Base-by-base conservation (phyloP, 1,140 invertebrate genomes). In the Anastrepha ludens region DNA sequence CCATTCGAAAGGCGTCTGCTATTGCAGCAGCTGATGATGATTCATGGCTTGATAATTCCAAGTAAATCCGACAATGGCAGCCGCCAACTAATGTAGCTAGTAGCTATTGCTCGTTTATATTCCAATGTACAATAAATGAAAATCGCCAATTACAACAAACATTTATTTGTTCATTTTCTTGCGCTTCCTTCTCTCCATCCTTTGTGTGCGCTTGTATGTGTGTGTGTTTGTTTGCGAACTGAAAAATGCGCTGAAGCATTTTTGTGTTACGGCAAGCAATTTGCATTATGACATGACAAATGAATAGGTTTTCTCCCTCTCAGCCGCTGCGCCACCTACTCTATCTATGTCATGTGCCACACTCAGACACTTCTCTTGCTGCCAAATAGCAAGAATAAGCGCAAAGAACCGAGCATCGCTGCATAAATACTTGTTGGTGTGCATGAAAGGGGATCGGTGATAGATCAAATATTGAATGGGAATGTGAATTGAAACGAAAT, bases 11-110 rank as follows among this genome's bases (percentile, higher is more conserved):
- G 6, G 11, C 50, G 6, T 55, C 50, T 55, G 6, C 50, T 55
- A 55, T 55, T 62, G 67, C 67, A 47, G 67, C 67, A 44, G 67
- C 67, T 74, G 67, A 74, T 74, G 67, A 47, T 74, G 67, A 74
- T 74, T 74, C 67, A 74, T 47, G 41, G 11, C 15, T 41, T n/a
- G 67, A 5, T n/a, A 74, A 74, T 74, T 74, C 67, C 4, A 74
- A 74, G 41, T 47, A 17, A 74, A 74, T 74, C 67, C 67, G 15
- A 41, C 29, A 41, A 70, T 41, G 39, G 8, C 39, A 70, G 65
- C 65, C 65, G 11, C 65, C 67, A 74, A 74, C 44, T 5, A 74
- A n/a, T 74, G 60, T 62, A 62, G 11, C 13, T 62, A 62, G 11
- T 74, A 74, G 13, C 17, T 44, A 47, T n/a, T 74, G 11, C 15